phyloP scores from a whole-genome alignment of 2,113 vertebrate genomes.

The Chionomys nivalis region DNA sequence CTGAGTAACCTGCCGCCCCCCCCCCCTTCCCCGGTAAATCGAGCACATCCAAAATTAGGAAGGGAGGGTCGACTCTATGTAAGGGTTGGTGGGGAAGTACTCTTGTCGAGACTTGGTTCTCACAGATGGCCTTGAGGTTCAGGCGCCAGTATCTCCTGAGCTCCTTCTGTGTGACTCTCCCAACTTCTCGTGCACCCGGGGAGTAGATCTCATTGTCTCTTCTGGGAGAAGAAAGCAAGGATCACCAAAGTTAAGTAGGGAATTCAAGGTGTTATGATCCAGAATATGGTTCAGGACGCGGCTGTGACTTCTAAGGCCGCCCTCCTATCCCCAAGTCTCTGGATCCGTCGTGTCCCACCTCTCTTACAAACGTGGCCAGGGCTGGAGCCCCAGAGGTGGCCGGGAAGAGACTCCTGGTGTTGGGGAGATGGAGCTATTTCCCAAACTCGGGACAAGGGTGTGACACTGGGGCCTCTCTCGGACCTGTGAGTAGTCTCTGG shows the following conservation, averaged over 20 bases:
- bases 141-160: neutral
- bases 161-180: neutral
- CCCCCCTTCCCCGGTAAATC: neutral
- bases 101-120: neutral
- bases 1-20: neutral
- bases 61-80: neutral
- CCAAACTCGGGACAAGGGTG: accelerated
- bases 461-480: neutral
- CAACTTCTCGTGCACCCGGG: neutral
- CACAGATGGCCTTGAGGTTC: neutral
- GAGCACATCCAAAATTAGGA: neutral
- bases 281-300: neutral
- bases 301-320: neutral
- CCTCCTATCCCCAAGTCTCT: neutral
- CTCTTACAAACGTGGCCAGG: neutral
- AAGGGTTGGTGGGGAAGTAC: neutral
- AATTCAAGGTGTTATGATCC: neutral
- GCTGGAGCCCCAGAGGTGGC: neutral
- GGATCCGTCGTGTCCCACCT: accelerated
- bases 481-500: no score
- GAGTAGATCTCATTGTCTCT: neutral
- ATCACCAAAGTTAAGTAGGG: neutral
- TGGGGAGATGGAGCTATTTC: neutral
- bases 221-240: neutral
- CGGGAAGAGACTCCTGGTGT: neutral